Conservation (phyloP, 2,888 invertebrate species). For the Conus canariensis region DNA sequence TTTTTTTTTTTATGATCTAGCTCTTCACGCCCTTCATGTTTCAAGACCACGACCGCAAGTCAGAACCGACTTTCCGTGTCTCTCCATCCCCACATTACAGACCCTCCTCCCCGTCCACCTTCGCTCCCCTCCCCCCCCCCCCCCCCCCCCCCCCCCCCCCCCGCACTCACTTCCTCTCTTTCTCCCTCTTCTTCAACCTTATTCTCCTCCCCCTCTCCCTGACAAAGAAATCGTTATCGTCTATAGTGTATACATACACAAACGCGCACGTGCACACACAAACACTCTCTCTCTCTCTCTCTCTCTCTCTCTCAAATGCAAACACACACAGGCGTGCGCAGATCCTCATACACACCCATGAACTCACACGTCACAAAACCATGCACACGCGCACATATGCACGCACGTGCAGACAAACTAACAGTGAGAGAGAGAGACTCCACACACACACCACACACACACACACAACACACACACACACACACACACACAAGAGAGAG, state of each 20-base stretch:
- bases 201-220: background rate
- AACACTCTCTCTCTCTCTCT: background rate
- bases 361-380: background rate
- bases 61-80: too few species aligned
- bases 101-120: too few species aligned
- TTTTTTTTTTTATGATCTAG: too few species aligned
- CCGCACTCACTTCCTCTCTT: background rate
- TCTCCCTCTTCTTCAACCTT: background rate
- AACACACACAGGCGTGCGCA: background rate
- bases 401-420: too few species aligned
- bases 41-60: too few species aligned
- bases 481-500: background rate
- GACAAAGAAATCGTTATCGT: background rate
- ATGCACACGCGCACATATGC: background rate
- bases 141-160: background rate
- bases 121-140: background rate
- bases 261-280: background rate
- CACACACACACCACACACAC: background rate
- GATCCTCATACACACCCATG: background rate
- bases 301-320: background rate
- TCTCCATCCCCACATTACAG: too few species aligned
- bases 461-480: conserved; percentile 9
- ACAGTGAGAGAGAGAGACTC: background rate
- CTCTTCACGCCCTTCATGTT: too few species aligned
- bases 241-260: background rate